Evolutionary conservation across 1,140 invertebrate genomes (phyloP), one percentile per base, ranked within the genome.

Genomic region (Cephus cinctus): DNA sequence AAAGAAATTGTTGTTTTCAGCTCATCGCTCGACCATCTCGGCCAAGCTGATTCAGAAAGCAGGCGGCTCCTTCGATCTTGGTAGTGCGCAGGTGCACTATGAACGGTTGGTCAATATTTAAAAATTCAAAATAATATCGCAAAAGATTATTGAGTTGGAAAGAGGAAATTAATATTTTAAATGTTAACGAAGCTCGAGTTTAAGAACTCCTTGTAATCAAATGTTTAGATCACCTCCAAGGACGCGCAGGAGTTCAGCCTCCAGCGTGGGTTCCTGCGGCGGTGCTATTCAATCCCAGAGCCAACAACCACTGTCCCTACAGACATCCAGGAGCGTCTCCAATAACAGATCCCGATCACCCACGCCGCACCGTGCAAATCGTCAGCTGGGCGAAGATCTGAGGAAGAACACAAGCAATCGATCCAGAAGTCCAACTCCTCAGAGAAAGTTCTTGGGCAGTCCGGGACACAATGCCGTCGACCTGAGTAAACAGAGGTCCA

Each of bases 1-100:
- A 35, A 23, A 44, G 15, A 5, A 20, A 27, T 9, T 21, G 11
- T 46, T 46, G 14, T 48, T 40, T 56, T 36, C 65, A 82, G 80
- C 80, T 25, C 82, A 83, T 63, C 75, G 80, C 54, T 74, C 77
- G 38, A 72, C 80, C 51, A 75, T 81, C 22, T 80, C 80, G 41
- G 78, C 81, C 2, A 81, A 81, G 58, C 63, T 83, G 35, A 78
- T 80, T 73, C 62, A 80, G 74, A 64, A 81, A 71, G 68, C 81
- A 69, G 79, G 80, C 61, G 81, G 78, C 52, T 72, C 72, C 41
- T 82, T 86, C 58, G 87, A 90, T 76, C 75, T 90, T 25, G 83
- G 83, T 48, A 87, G 86, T 47, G 86, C 88, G 50, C 87, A 91
- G 64, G 89, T 92, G 63, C 87, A 88, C 69, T 92, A 91, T 71